Percentiles rank a stretch among this genome's conserved stretches.
These are phyloP conservation scores for Campylorhamphus procurvoides DNA, from an alignment of 2,113 vertebrate species.

Conservation along the genomic window DNA sequence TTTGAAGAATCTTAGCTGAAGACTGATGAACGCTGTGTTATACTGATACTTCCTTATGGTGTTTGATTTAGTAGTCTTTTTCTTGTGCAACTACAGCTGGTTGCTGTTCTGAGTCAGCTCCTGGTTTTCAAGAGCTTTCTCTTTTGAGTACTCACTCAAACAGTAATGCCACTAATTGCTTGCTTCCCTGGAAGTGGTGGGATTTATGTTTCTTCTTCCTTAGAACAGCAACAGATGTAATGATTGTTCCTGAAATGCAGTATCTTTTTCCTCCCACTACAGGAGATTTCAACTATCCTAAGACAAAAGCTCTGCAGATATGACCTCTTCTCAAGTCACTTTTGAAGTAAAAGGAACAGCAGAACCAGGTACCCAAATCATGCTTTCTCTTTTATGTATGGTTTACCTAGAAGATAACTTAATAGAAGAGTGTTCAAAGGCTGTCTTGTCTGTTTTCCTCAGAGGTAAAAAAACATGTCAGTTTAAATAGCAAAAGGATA, in stretches of 20 bases:
- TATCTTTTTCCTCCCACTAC: neutral
- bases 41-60: neutral
- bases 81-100: neutral
- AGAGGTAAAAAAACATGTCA: neutral
- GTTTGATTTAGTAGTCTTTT: neutral
- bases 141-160: neutral
- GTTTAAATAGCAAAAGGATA: neutral
- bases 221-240: neutral
- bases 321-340: constrained; percentile 86
- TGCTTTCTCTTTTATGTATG: neutral
- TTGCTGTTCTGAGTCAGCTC: neutral
- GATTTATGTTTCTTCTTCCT: neutral
- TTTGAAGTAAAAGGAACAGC: constrained; percentile 85
- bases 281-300: neutral
- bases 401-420: neutral
- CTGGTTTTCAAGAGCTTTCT: neutral
- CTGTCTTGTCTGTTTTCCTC: neutral
- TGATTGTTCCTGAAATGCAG: neutral
- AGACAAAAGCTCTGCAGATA: constrained; percentile 61
- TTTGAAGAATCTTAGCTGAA: neutral
- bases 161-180: neutral
- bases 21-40: neutral
- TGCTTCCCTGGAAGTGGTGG: neutral
- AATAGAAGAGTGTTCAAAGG: neutral
- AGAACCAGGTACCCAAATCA: constrained; percentile 79